A percentile compares a stretch with the other conserved stretches of the same genome.
Evolutionary conservation across 1,140 invertebrate species (phyloP).

Genomic region (Megalopta genalis): DNA sequence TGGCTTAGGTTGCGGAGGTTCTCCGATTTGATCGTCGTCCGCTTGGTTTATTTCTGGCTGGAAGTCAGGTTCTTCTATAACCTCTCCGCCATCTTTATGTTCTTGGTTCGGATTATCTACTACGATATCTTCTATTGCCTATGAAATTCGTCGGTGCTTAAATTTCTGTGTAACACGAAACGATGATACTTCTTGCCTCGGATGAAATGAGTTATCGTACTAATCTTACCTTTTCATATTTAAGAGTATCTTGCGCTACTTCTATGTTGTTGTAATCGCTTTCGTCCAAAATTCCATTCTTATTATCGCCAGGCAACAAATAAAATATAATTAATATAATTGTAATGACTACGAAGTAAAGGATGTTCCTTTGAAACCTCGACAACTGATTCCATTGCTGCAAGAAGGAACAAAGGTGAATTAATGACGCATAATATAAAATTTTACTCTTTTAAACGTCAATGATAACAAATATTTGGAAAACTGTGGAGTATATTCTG

Average conservation of each 20-base stretch:
- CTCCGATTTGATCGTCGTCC: constrained; percentile 77
- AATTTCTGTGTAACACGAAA: constrained; percentile 3
- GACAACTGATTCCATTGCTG: constrained; percentile 92
- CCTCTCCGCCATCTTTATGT: constrained; percentile 61
- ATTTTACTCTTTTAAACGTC: background rate
- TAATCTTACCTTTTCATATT: constrained; percentile 62
- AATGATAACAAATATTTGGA: background rate
- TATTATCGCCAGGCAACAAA: constrained; percentile 76
- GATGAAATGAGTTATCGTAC: background rate
- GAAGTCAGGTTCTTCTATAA: constrained; percentile 78
- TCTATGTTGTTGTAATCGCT: constrained; percentile 69
- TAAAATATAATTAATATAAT: constrained; percentile 82
- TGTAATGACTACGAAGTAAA: constrained; percentile 83
- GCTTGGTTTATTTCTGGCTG: constrained; percentile 77
- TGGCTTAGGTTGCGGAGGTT: constrained; percentile 75
- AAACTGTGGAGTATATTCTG: too few species aligned
- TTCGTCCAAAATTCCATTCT: constrained; percentile 62
- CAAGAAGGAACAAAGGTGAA: constrained; percentile 47
- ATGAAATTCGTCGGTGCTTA: constrained; percentile 27
- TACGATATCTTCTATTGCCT: constrained; percentile 66
- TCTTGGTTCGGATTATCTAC: constrained; percentile 70
- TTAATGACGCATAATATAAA: background rate
- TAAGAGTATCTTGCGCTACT: constrained; percentile 70
- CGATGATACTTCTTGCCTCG: background rate
- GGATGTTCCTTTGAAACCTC: constrained; percentile 88